Conservation (phyloP, 2,113 vertebrate species). For the Hiodon tergisus region DNA sequence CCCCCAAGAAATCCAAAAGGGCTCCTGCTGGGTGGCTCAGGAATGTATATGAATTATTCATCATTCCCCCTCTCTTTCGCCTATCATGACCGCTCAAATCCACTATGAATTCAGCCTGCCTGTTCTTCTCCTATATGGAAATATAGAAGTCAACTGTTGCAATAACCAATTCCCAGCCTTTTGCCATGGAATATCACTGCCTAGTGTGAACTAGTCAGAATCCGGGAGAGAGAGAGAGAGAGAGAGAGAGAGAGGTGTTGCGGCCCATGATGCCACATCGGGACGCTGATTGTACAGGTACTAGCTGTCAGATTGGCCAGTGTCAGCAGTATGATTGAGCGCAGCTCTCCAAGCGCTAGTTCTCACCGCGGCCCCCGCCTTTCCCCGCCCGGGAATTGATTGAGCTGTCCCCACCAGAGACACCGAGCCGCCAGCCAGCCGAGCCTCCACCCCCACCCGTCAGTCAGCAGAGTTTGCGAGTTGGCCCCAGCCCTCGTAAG, state of each 20-base stretch:
- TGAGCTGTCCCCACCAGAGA: conserved; percentile 39
- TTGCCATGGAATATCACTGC: neutral
- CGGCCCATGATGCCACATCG: too few relatives aligned
- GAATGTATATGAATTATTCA: conserved; percentile 51
- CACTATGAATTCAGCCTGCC: conserved; percentile 18
- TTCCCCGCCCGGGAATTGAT: conserved; percentile 41
- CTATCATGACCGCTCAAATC: conserved; percentile 30
- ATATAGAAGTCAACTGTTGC: conserved; percentile 12
- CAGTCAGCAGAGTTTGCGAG: conserved; percentile 54
- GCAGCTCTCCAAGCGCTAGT: too few relatives aligned
- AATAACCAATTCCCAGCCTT: conserved; percentile 9
- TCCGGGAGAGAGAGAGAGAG: neutral
- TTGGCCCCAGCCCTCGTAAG: conserved; percentile 49
- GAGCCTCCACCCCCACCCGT: conserved; percentile 43
- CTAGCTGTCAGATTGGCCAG: conserved; percentile 31
- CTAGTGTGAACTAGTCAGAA: neutral
- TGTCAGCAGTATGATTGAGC: conserved; percentile 24
- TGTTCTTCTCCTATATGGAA: neutral
- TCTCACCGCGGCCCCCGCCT: conserved; percentile 16
- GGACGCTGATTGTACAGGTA: conserved; percentile 2
- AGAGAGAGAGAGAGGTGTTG: too few relatives aligned
- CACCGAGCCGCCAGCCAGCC: conserved; percentile 30
- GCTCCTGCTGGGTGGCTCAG: conserved; percentile 31
- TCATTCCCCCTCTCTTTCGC: conserved; percentile 35
- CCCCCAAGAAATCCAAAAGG: conserved; percentile 27